Evolutionary conservation across 2,888 invertebrate genomes (phyloP), one percentile per base, ranked within the genome.

Genomic region (Hemithea aestivaria): DNA sequence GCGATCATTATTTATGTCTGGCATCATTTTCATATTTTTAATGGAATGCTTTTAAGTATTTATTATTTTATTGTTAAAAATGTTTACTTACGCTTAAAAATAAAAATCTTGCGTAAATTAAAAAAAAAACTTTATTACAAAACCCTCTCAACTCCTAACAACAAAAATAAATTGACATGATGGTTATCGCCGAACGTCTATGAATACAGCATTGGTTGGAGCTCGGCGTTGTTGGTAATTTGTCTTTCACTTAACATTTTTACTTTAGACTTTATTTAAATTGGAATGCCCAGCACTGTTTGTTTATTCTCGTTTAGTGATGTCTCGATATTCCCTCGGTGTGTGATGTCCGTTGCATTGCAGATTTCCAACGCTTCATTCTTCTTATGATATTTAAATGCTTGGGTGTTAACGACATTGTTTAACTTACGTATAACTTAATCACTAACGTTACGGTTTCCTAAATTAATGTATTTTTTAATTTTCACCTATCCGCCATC

Each of bases 251-350:
- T 63, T 64, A 47, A 64, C 53, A 62, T 62, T 66, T 73, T 70
- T 59, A 65, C 43, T 69, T 63, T 58, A 53, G 66, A 66, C 58
- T 63, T 74, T 66, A 66, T 45, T 62, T 66, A 63, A 58, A 74
- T 75, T 82, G 82, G 81, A 82, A 82, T 82, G 80, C 80, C 80
- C 80, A 79, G 78, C 81, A 75, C 68, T 68, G 60, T 52, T 51
- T 27, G 20, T 32, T 22, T 21, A 47, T 41, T 53, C 41, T 39
- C 35, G 34, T 29, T 45, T 27, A 40, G 37, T 45, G 47, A 47
- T 44, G 46, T 45, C 48, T 40, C 38, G 48, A 22, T 51, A 51
- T 41, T 20, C 7, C 33, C 36, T 39, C 33, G 35, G 39, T 40
- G 45, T 40, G 33, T 5, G 10, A 9, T 4, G 20, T 47, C 29